Base-by-base conservation (phyloP, 2,113 vertebrate genomes). In the Baryphthengus martii region DNA sequence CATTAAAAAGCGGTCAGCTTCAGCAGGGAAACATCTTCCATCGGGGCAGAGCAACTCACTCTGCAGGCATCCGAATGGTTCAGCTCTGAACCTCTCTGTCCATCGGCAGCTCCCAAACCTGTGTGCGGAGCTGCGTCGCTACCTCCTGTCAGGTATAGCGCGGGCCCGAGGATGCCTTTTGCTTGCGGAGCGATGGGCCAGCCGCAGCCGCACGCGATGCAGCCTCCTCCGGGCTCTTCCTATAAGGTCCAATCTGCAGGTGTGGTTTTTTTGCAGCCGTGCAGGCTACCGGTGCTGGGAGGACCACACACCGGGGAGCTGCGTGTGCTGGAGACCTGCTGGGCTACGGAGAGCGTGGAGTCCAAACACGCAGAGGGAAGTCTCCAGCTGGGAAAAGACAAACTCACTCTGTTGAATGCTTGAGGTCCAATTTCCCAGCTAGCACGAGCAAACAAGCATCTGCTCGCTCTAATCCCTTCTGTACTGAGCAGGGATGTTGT, bases 351-450 rank as follows among this genome's bases (percentile, higher is more conserved):
- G 28, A 39, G 50, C 66, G 5, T 3, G 0, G 39, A 10, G 40
- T 8, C 39, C 45, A 39, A 62, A 66, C 33, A n/a, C 3, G 0
- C 67, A 5, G 63, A 10, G 56, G 81, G 67, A 75, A 83, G 59
- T 71, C 25, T 84, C 85, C 82, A 83, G 72, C 94, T 93, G 91
- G 81, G 85, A 87, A 92, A 92, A 75, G 82, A 67, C 85, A 95
- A 92, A 92, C 50, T 88, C 8, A 4, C 55, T 73, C 53, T 61
- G 80, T 21, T 73, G 81, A 45, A 61, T 74, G 42, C 29, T 91
- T 89, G 10, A 13, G 90, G 73, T 25, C 9, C 56, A 2, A 31
- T 78, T 78, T 14, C 26, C 44, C 1, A 0, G 39, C 28, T 42
- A 7, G 73, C 4, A 47, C 0, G 7, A 93, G 81, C 76, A 59